Base-by-base conservation (phyloP, 1,140 invertebrate genomes). In the Bombus huntii region DNA sequence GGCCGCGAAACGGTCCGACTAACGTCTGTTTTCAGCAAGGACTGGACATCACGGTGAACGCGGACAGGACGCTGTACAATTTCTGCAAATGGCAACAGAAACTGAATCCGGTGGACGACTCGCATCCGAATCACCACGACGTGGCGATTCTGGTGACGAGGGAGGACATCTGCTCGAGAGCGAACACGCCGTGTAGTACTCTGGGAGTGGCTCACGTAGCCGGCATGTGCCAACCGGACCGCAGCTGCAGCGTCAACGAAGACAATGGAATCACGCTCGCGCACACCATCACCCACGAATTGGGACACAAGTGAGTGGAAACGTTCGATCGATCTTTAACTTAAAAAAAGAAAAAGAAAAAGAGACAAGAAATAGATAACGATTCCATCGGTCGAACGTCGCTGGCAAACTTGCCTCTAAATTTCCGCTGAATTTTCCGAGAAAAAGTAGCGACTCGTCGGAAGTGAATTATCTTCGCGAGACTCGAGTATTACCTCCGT, bases 201-300 rank as follows among this genome's bases (percentile, higher is more conserved):
- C 95, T 98, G 62, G 98, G 98, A 37, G 96, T 98, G 87, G 98
- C 98, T 44, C 98, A 98, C 94, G 97, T 98, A 74, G 97, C 97
- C 6, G 98, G 98, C 37, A 98, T 99, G 97, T 99, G 98, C 95
- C 97, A 98, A 92, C 97, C 97, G 10, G 97, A 97, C 92, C 96
- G 97, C 66, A 98, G 97, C 89, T 99, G 98, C 95, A 98, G 97
- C 90, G 97, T 99, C 89, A 98, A 98, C 92, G 98, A 98, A 94
- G 98, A 99, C 95, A 98, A 98, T 93, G 98, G 98, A 62, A 97
- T 99, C 79, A 97, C 97, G 90, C 96, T 98, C 80, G 98, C 98
- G 12, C 98, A 98, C 94, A 99, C 98, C n/a, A 98, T 99, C 88
- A 98, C 98, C 28, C 98, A 99, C 93, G 98, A 99, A 95, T 95